A percentile compares a stretch with the other conserved stretches of the same genome.
These are phyloP conservation scores for Dugesia japonica DNA, from an alignment of 2,888 invertebrate genomes.

Conservation along the genomic window DNA sequence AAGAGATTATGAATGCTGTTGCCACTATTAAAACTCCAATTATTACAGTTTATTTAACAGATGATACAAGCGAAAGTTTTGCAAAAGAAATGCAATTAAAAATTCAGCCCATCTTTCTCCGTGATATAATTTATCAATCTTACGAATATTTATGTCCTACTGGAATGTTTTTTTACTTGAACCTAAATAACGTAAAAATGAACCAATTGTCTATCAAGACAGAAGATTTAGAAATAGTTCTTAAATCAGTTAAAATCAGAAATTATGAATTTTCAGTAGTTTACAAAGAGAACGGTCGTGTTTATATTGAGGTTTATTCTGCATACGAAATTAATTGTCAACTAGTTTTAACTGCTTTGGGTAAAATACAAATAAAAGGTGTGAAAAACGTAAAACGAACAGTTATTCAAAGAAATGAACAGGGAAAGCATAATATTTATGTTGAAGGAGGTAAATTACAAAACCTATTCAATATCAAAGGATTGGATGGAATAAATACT, in stretches of 20 bases:
- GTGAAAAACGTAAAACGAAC: background rate
- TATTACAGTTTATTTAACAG: conserved; percentile 68
- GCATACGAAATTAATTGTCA: background rate
- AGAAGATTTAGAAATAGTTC: background rate
- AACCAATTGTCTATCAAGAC: background rate
- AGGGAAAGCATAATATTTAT: background rate
- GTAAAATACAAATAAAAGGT: conserved; percentile 20
- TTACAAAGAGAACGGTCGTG: background rate
- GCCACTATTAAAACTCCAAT: conserved; percentile 77
- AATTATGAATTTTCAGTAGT: background rate
- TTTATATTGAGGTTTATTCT: background rate
- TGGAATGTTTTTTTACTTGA: background rate
- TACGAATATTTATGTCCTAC: background rate
- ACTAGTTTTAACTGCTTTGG: background rate
- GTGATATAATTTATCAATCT: background rate
- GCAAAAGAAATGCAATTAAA: background rate
- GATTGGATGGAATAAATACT: conserved; percentile 68
- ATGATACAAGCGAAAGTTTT: conserved; percentile 39
- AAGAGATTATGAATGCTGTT: conserved; percentile 95
- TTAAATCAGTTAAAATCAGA: background rate
- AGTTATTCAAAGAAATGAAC: conserved; percentile 22
- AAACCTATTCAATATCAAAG: conserved; percentile 52
- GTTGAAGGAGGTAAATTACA: conserved; percentile 21
- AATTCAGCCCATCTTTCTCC: background rate
- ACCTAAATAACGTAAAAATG: background rate